A percentile compares a stretch with the other conserved stretches of the same genome.
phyloP scores from a whole-genome alignment of 2,888 invertebrate species.

The Hirtodrosophila trivittata region DNA sequence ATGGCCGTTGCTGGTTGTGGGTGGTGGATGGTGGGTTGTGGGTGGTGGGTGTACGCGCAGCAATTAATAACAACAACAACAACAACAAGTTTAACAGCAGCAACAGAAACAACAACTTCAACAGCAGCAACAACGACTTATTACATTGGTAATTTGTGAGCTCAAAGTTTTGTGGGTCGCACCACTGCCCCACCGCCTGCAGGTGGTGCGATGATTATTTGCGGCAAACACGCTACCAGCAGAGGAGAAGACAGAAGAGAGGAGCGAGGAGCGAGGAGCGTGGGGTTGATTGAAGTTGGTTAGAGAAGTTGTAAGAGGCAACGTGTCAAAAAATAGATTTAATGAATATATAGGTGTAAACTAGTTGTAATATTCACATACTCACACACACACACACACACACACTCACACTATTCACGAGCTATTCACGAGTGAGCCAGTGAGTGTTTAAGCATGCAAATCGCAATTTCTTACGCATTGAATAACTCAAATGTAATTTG shows the following conservation, averaged over 20 bases:
- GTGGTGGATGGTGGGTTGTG: too few species aligned
- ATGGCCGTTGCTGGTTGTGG: conserved; percentile 10
- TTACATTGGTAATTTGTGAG: conserved; percentile 63
- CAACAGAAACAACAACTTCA: conserved; percentile 18
- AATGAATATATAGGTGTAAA: conserved; percentile 51
- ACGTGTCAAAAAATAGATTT: conserved; percentile 49
- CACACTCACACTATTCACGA: too few species aligned
- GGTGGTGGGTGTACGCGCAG: conserved; percentile 49
- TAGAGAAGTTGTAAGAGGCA: conserved; percentile 36
- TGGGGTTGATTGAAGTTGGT: conserved; percentile 15
- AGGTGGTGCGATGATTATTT: conserved; percentile 23
- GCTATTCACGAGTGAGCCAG: conserved; percentile 1
- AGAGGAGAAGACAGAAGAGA: too few species aligned
- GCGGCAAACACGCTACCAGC: conserved; percentile 44
- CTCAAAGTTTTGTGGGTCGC: conserved; percentile 49
- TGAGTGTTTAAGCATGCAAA: conserved; percentile 11
- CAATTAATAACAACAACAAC: conserved; percentile 46
- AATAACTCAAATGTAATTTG: conserved; percentile 10
- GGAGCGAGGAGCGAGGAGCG: too few species aligned
- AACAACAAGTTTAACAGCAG: conserved; percentile 14
- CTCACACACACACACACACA: not conserved
- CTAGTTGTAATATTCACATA: conserved; percentile 38
- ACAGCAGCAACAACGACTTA: conserved; percentile 38
- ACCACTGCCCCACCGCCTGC: conserved; percentile 46
- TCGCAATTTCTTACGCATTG: conserved; percentile 17